These are phyloP conservation scores for Cydia strobilella DNA, from an alignment of 1,140 invertebrate species.

Conservation along the genomic window DNA sequence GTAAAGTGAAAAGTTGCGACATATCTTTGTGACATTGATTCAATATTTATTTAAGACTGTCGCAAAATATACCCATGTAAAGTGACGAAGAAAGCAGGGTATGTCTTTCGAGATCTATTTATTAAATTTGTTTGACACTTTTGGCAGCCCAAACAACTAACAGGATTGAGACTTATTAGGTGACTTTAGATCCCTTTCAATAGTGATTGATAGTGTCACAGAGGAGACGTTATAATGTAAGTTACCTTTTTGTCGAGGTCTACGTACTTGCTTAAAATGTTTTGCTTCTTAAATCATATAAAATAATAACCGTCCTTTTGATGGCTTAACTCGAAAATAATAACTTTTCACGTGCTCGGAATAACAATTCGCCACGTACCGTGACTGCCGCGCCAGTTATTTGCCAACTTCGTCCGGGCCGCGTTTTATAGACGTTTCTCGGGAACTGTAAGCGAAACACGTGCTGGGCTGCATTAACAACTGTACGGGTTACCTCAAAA, in stretches of 20 bases:
- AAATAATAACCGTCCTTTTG: slow-evolving; percentile 16
- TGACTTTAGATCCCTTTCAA: no score
- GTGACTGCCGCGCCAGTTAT: background rate
- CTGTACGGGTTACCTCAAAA: background rate
- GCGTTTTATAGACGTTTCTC: background rate
- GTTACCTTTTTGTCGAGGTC: no score
- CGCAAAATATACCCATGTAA: background rate
- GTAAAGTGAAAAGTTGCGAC: background rate
- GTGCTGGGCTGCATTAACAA: background rate
- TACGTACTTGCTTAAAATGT: no score
- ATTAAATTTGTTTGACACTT: background rate
- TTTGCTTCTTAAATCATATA: background rate
- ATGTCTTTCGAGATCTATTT: background rate
- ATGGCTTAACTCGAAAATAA: slow-evolving; percentile 19
- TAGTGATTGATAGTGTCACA: no score
- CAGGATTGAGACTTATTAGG: no score
- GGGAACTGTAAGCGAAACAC: slow-evolving; percentile 10
- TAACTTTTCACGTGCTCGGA: background rate
- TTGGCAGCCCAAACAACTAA: no score
- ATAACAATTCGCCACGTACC: background rate
- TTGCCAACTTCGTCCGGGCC: slow-evolving; percentile 5
- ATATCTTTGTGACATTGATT: background rate
- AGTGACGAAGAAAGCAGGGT: background rate
- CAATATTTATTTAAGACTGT: background rate
- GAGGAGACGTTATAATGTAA: no score